These are phyloP conservation scores for Dicyrtoma fusca DNA, from an alignment of 2,888 invertebrate genomes.

Conservation along the genomic window DNA sequence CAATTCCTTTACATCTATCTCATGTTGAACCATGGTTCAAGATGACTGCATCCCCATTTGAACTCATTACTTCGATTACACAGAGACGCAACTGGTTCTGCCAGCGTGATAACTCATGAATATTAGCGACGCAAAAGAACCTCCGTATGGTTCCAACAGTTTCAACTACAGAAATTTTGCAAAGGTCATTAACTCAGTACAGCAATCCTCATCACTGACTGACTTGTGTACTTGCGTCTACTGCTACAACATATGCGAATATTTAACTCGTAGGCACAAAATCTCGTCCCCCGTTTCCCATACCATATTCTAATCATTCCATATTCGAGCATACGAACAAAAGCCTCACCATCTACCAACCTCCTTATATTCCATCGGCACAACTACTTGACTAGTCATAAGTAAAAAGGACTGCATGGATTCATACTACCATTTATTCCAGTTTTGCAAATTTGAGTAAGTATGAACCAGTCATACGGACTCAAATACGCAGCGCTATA, in stretches of 20 bases:
- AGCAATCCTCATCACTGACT: slow-evolving; percentile 25
- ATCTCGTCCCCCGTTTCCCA: neutral
- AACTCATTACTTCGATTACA: slow-evolving; percentile 23
- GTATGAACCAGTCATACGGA: too few relatives aligned
- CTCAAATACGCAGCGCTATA: too few relatives aligned
- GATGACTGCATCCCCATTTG: slow-evolving; percentile 22
- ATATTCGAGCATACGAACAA: neutral
- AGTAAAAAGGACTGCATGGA: too few relatives aligned
- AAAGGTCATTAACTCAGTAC: slow-evolving; percentile 55
- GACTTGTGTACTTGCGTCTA: slow-evolving; percentile 10
- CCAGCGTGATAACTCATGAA: slow-evolving; percentile 34
- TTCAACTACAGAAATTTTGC: slow-evolving; percentile 46
- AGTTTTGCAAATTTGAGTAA: too few relatives aligned
- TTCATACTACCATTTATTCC: too few relatives aligned
- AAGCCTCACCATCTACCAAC: too few relatives aligned
- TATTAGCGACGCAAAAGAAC: slow-evolving; percentile 34
- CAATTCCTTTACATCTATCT: too few relatives aligned
- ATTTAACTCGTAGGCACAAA: neutral
- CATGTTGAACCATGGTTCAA: slow-evolving; percentile 8
- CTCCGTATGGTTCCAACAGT: slow-evolving; percentile 17
- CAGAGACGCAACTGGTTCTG: slow-evolving; percentile 34
- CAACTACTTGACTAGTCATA: too few relatives aligned
- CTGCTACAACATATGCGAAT: neutral
- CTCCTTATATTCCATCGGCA: too few relatives aligned
- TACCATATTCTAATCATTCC: neutral